Conservation (phyloP, 2,113 vertebrate species). For the Lagopus muta region DNA sequence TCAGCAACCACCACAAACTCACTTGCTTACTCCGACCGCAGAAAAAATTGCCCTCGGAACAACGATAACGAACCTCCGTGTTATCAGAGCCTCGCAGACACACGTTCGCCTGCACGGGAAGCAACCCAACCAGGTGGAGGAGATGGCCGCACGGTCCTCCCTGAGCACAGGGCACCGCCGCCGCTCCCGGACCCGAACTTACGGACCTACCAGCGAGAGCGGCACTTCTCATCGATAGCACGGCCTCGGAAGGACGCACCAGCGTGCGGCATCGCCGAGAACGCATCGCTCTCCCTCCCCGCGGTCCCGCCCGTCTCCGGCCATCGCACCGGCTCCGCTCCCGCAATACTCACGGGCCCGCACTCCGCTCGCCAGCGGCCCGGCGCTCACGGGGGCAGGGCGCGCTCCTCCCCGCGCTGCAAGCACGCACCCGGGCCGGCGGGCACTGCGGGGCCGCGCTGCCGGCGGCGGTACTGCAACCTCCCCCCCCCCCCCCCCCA, state of each 20-base stretch:
- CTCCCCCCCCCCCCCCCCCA: no score
- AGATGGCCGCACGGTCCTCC: neutral
- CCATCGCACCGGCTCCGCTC: no score
- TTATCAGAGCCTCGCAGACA: neutral
- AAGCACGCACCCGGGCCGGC: no score
- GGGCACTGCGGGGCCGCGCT: no score
- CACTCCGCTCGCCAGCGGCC: no score
- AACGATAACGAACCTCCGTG: neutral
- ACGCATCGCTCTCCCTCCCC: neutral
- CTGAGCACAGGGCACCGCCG: no score
- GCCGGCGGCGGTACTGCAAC: no score
- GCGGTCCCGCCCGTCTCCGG: no score
- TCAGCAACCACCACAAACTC: neutral
- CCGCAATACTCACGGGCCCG: no score
- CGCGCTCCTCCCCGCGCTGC: no score
- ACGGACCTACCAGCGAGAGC: fast-evolving
- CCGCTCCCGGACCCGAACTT: neutral
- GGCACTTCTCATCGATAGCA: neutral
- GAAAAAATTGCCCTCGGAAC: neutral
- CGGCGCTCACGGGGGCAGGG: no score
- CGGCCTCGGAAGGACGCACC: no score
- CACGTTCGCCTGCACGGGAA: neutral
- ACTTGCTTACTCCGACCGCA: neutral
- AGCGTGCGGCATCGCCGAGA: neutral
- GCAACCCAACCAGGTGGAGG: neutral